A percentile compares a stretch with the other conserved stretches of the same genome.
Conservation (phyloP, 2,113 vertebrate genomes). For the Agapornis roseicollis region DNA sequence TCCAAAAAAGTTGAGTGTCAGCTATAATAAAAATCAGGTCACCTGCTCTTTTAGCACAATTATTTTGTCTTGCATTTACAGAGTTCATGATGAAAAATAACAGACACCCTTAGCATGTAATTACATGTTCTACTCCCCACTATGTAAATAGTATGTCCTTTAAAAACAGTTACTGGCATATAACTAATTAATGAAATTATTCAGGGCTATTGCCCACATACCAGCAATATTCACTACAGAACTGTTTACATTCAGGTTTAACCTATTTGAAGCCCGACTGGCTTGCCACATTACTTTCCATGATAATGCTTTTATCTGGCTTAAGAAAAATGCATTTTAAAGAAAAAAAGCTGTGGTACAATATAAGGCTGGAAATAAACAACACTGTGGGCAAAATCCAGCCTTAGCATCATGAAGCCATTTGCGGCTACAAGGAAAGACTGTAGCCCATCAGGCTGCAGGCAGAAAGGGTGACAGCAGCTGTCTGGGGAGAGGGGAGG, state of each 20-base stretch:
- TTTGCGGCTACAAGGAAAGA: not conserved
- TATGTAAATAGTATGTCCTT: not conserved
- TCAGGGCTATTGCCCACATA: not conserved
- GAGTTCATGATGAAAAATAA: not conserved
- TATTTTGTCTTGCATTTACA: not conserved
- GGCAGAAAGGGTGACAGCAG: not conserved
- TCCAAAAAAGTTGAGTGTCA: not conserved
- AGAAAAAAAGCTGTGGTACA: not conserved
- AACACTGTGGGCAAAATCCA: not conserved
- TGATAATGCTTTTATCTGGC: not conserved
- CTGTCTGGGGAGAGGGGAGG: not conserved
- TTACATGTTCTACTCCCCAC: not conserved
- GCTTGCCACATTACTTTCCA: not conserved
- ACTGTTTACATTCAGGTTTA: slow-evolving; percentile 25
- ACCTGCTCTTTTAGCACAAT: not conserved
- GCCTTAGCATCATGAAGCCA: not conserved
- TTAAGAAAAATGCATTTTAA: not conserved
- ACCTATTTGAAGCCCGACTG: not conserved
- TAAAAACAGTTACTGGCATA: slow-evolving; percentile 26
- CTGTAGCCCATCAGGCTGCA: not conserved
- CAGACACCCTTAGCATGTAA: not conserved
- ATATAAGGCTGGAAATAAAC: not conserved
- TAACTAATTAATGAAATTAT: slow-evolving; percentile 48
- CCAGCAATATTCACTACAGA: not conserved
- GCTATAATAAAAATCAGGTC: not conserved